Evolutionary conservation across 2,888 invertebrate genomes (phyloP).

Genomic region (Trachelus troglodyta): DNA sequence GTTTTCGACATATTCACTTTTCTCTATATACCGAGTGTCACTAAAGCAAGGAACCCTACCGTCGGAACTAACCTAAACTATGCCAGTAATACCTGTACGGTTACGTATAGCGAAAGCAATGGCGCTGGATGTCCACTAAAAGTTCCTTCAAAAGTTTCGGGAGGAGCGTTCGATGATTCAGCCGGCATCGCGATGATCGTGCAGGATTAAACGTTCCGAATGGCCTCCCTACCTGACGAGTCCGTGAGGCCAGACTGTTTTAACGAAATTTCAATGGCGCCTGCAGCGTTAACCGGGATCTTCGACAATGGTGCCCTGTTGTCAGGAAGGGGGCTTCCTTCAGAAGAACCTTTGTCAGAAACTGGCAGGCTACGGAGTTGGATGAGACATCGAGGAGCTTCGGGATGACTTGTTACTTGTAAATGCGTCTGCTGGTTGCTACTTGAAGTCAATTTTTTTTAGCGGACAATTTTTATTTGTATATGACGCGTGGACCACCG

Average conservation of each 20-base stretch:
- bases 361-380: slow-evolving; percentile 29
- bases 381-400: slow-evolving; percentile 40
- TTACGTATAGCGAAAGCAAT: not conserved
- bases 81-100: not conserved
- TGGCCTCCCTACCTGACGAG: not conserved
- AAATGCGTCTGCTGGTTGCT: slow-evolving; percentile 41
- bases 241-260: slow-evolving; percentile 33
- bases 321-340: slow-evolving; percentile 51
- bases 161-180: not conserved
- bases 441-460: slow-evolving; percentile 46
- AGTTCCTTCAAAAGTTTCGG: not conserved
- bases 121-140: not conserved
- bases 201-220: not conserved
- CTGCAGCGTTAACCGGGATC: slow-evolving; percentile 26
- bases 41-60: not conserved
- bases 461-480: slow-evolving; percentile 22
- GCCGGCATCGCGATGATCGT: not conserved
- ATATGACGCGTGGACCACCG: slow-evolving; percentile 27
- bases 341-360: slow-evolving; percentile 43
- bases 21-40: not conserved
- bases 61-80: not conserved
- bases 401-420: slow-evolving; percentile 55
- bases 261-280: slow-evolving; percentile 54
- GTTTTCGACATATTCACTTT: not conserved
- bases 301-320: slow-evolving; percentile 56